Evolutionary conservation across 2,888 invertebrate genomes (phyloP), one percentile per base, ranked within the genome.

Genomic region (Plebejus melissa): DNA sequence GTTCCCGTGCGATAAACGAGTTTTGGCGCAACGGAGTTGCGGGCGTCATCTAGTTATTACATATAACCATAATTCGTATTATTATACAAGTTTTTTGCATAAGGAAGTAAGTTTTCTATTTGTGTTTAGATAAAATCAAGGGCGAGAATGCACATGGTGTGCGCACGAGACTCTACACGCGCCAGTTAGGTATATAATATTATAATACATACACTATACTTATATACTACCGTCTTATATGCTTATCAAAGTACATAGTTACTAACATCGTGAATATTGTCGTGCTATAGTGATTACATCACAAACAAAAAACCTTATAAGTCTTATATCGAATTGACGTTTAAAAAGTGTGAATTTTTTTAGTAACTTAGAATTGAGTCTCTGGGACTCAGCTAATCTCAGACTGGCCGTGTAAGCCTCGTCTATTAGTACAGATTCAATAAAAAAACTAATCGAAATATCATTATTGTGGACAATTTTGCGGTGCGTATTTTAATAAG

Each of bases 51-150:
- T 22, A 22, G 22, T 22, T 22, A 22, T 22, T 22, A 22, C 22
- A 22, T 22, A 22, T 22, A 22, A 22, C 22, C 22, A 54, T n/a
- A 58, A 58, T 58, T 58, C 22, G 58, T 58, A 7, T 5, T 58
- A 58, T 58, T 58, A 58, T 58, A 58, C 22, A 58, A 2, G 9
- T 46, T 58, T 58, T 46, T 41, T 46, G 22, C 13, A 50, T 13
- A 32, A 71, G 16, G 71, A 50, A 71, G 58, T 38, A 54, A 58
- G 54, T 70, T 57, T 58, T 77, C 77, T 77, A 78, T 78, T 78
- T 78, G 75, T 76, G 77, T 60, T 76, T 50, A 69, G 41, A 74
- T 22, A 22, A 75, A 76, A 77, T 76, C 78, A 78, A 78, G 77
- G 78, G 32, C 78, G 74, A 28, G 32, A 76, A 46, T 28, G 50